Base-by-base conservation (phyloP, 2,888 invertebrate species). In the Polymixis flavicincta region DNA sequence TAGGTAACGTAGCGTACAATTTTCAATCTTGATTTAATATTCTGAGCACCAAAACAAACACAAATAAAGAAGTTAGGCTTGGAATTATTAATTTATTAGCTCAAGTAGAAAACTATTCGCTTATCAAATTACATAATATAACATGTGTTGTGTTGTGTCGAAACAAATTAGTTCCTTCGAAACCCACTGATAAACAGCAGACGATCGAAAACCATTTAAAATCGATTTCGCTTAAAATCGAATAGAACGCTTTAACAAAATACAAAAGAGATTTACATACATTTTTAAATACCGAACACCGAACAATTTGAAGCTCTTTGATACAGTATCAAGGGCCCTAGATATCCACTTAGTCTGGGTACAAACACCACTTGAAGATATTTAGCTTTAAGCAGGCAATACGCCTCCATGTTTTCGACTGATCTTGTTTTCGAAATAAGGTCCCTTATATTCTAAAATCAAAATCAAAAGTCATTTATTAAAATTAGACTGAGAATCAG, bases 241-340 rank as follows among this genome's bases (percentile, higher is more conserved):
- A 78, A 59, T 32, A 55, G 22, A 66, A 61, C 17, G 17, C 13
- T n/a, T n/a, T 57, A 67, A 50, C 14, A 32, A 78, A 83, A 48
- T 50, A 71, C 55, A 73, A 74, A 71, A 14, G 32, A 65, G 48
- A n/a, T 78, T 54, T 70, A 63, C 32, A 55, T 48, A 69, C 11
- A 80, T 54, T 80, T 79, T 84, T 71, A 37, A 37, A 37, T 6
- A 37, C 3, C 11, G 48, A 74, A 28, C 14, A 70, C 48, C 14
- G 14, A 66, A 72, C 54, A 37, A 66, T 52, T 13, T 42, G n/a
- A 66, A 60, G 48, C 75, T 61, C 61, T 82, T 82, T 71, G 82
- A 82, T 63, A 84, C 32, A 71, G 22, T 28, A 75, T 65, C 37
- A 55, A 80, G 61, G 22, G 75, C 37, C 1, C 57, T 80, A 69